Conservation (phyloP, 2,113 vertebrate genomes). For the Amblyornis subalaris region DNA sequence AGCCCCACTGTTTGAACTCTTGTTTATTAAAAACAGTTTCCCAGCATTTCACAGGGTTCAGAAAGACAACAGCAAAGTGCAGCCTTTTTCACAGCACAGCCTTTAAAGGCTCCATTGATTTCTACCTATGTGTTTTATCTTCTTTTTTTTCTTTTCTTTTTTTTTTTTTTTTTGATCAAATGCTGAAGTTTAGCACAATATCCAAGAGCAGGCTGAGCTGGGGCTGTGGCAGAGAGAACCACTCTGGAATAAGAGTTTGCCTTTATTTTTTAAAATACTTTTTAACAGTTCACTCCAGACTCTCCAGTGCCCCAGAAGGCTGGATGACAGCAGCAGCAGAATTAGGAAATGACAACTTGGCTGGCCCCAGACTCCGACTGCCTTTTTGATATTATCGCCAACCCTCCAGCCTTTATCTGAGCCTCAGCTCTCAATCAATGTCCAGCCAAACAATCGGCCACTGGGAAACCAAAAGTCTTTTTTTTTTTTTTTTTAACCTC, state of each 20-base stretch:
- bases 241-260: not conserved
- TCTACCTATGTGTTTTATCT: slow-evolving; percentile 56
- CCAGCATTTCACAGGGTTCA: slow-evolving; percentile 70
- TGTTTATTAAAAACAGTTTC: slow-evolving; percentile 83
- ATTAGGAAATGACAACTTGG: slow-evolving; percentile 37
- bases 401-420: not conserved
- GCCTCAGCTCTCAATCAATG: not conserved
- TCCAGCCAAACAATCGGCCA: not conserved
- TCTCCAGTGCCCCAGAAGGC: not conserved
- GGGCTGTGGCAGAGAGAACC: not conserved
- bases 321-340: slow-evolving; percentile 21
- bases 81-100: slow-evolving; percentile 38
- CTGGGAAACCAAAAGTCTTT: not conserved
- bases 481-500: not conserved
- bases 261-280: not conserved
- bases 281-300: not conserved
- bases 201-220: not conserved
- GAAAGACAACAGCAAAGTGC: slow-evolving; percentile 69
- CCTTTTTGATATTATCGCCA: not conserved
- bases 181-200: slow-evolving; percentile 20
- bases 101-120: slow-evolving; percentile 69
- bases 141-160: not conserved
- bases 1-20: slow-evolving; percentile 77
- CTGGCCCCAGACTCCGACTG: not conserved
- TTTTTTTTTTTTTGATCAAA: not conserved